Base-by-base conservation (phyloP, 2,797 vertebrate genomes). In the Myotis findleyi region DNA sequence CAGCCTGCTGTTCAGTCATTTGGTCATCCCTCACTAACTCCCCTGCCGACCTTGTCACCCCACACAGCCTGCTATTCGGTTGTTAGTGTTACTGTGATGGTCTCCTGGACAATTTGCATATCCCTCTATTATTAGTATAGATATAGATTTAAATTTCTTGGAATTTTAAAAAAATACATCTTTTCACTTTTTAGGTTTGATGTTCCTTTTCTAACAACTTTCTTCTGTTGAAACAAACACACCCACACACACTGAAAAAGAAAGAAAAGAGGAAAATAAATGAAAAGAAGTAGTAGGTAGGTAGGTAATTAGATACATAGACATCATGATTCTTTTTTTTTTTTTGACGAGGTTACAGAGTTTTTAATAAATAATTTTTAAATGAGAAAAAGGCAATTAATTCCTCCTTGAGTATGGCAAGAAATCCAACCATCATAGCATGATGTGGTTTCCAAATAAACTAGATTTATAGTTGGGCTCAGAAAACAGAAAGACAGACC, bases 361-460 rank as follows among this genome's bases (percentile, higher is more conserved):
- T 62, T 9, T 92, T 90, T 71, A 79, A 81, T 71, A 53, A 89
- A 59, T 51, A 88, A 84, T 86, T n/a, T 64, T 33, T 68, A 62
- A 76, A 4, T 25, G 33, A 86, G 4, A 53, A 66, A 84, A 82
- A 82, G 33, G 14, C 18, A 53, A 6, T 51, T 79, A 59, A 12
- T 51, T 75, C 47, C 64, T 80, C 82, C 23, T 14, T 84, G 27
- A 23, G 1, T 59, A 20, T 36, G 64, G 36, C 18, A 72, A 71
- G 93, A 81, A 93, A 68, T 80, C 20, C 18, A 75, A 69, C 13
- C 8, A 49, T 20, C 71, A 44, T 12, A 27, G 33, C 1, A 36
- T 21, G 25, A 0, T 38, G 0, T 66, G 18, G 3, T 12, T 91
- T 92, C 27, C 33, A 53, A 9, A 41, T 91, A 91, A 51, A 38